These are phyloP conservation scores for Rhinopomastus cyanomelas DNA, from an alignment of 2,113 vertebrate genomes.

Conservation along the genomic window DNA sequence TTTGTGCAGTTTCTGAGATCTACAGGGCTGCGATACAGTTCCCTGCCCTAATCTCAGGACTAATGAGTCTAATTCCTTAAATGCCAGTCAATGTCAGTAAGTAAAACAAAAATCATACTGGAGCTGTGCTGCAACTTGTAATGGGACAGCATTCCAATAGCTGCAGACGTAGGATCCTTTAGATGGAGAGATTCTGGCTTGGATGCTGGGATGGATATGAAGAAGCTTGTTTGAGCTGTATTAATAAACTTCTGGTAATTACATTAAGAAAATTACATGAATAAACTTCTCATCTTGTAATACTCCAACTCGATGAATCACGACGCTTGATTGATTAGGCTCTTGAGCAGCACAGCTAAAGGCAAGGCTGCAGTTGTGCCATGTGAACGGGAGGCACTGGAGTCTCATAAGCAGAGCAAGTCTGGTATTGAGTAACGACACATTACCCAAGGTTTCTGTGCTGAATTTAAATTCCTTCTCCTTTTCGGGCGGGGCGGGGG, in stretches of 20 bases:
- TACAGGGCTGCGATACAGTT: neutral
- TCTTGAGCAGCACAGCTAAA: neutral
- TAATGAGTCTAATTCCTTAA: neutral
- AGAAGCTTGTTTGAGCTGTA: too few species aligned
- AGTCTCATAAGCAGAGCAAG: neutral
- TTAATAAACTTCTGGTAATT: too few species aligned
- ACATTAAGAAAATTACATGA: too few species aligned
- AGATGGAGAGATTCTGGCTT: neutral
- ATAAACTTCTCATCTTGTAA: neutral
- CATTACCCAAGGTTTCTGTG: neutral
- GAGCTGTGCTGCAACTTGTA: neutral
- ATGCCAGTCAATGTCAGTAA: neutral
- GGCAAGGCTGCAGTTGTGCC: neutral
- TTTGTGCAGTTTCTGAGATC: neutral
- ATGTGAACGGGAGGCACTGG: neutral
- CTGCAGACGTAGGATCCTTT: neutral
- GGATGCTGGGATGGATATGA: neutral
- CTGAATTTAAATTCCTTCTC: neutral
- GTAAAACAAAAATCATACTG: too few species aligned
- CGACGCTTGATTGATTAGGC: neutral
- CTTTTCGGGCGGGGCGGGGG: too few species aligned
- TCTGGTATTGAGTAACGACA: neutral
- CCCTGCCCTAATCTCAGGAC: neutral
- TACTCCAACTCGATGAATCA: neutral
- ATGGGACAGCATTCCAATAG: neutral